Base-by-base conservation (phyloP, 2,113 vertebrate genomes). In the Ochotona princeps region DNA sequence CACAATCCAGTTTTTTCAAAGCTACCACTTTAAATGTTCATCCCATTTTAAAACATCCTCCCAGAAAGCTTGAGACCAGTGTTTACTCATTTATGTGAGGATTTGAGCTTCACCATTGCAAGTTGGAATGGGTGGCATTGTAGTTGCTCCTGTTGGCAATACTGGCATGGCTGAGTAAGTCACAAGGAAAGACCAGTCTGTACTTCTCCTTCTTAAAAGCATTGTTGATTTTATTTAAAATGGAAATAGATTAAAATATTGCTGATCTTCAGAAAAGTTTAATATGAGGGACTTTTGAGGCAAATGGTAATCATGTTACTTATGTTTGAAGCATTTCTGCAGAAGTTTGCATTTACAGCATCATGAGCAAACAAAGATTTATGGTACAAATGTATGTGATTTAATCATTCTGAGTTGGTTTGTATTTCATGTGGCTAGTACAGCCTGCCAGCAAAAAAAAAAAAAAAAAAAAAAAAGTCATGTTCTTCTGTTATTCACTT, bases 401-500 rank as follows among this genome's bases (percentile, higher is more conserved):
- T 17, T 69, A 66, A 20, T 17, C 63, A 32, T 28, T 26, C 1
- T 49, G 44, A 28, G 28, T 44, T 90, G 65, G 61, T 61, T 79
- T n/a, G 9, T n/a, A 6, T 66, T 65, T 76, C 74, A n/a, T 8
- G n/a, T 49, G 89, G 9, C 67, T 65, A 0, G 86, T 76, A 76
- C n/a, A 88, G 72, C 28, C 44, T 60, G 79, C 60, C 94, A n/a
- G 35, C 38, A 44, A 49, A 65, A 91, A 73, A 92, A 28, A 32
- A 72, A 44, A 92, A 28, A 32, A 72, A 44, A 49, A 65, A 91
- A 73, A 92, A 28, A 32, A 72, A 44, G 65, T 47, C 83, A 20
- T 83, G 54, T 78, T 86, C 63, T 81, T 75, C 69, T 82, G 15
- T 90, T 86, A 66, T 83, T 82, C 76, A 44, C 63, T 44, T 93